These are phyloP conservation scores for Pterocles orientalis DNA, from an alignment of 2,113 vertebrate genomes.

Conservation along the genomic window DNA sequence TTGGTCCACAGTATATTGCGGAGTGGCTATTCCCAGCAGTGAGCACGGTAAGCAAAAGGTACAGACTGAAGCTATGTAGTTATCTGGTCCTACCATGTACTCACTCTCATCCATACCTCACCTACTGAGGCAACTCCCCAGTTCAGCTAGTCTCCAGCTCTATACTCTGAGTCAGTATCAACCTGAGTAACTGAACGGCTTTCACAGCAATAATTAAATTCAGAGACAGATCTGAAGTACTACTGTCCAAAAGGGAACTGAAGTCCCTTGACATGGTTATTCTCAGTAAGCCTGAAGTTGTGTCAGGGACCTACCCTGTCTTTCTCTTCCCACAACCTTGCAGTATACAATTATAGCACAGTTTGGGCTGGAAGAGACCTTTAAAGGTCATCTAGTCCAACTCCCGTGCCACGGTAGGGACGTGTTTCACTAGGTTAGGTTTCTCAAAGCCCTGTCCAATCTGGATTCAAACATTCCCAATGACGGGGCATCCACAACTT, in stretches of 20 bases:
- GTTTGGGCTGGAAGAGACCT: background rate
- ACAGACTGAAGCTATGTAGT: background rate
- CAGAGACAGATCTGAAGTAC: background rate
- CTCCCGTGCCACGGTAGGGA: background rate
- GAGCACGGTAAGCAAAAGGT: background rate
- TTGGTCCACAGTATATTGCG: background rate
- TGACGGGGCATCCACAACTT: background rate
- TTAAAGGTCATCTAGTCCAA: background rate
- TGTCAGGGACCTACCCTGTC: background rate
- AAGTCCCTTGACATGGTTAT: background rate
- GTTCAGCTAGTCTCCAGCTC: background rate
- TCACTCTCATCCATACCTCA: background rate
- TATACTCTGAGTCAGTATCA: background rate
- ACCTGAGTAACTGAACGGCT: background rate
- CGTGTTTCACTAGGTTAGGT: background rate
- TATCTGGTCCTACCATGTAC: background rate
- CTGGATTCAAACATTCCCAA: background rate
- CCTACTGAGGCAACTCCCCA: background rate
- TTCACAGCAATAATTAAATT: background rate
- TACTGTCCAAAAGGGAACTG: background rate
- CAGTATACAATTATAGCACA: background rate
- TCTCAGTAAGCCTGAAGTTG: background rate
- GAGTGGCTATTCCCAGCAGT: background rate
- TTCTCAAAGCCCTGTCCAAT: background rate
- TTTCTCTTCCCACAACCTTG: background rate